Base-by-base conservation (phyloP, 1,140 invertebrate genomes). In the Leptopilina boulardi region DNA sequence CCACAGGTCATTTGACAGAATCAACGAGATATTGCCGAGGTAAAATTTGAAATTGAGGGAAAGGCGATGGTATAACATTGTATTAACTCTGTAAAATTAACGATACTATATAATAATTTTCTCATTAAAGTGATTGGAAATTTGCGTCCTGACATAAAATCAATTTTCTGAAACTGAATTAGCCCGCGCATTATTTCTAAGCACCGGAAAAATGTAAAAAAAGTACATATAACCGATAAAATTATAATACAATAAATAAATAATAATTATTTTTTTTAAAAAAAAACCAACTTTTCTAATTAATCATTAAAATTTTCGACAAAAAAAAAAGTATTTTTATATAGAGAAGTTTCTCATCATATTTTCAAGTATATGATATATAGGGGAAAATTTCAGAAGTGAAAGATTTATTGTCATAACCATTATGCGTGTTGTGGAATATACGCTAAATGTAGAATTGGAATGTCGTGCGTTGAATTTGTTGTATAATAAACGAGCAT, bases 1-100 rank as follows among this genome's bases (percentile, higher is more conserved):
- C 21, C 56, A 30, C 56, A 66, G 21, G 23, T 66, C 21, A 66
- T 66, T 66, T 66, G 21, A 30, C 56, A 66, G 23, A 66, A 66
- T 66, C 23, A 66, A 66, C 56, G 56, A 26, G 23, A 66, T 66
- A 66, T 66, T 66, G 23, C 56, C 13, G 21, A 23, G 34, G 56
- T 66, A 66, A 66, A 66, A 30, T 66, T 26, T 30, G 23, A 66
- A 66, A 66, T 66, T 26, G 6, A 66, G 21, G 10, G 23, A 15
- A 54, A 26, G 15, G 18, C 54, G 8, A 56, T 56, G 34, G 13
- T 59, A 59, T 23, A 11, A 15, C 23, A 23, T 26, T 15, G 19
- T 30, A 66, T 26, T 23, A 30, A 66, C 11, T 30, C 11, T 15
- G 23, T 26, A 23, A 66, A 66, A 66, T n/a, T 23, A 13, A 66